A percentile compares a stretch with the other conserved stretches of the same genome.
Conservation (phyloP, 1,140 invertebrate genomes). For the Calycopis cecrops region DNA sequence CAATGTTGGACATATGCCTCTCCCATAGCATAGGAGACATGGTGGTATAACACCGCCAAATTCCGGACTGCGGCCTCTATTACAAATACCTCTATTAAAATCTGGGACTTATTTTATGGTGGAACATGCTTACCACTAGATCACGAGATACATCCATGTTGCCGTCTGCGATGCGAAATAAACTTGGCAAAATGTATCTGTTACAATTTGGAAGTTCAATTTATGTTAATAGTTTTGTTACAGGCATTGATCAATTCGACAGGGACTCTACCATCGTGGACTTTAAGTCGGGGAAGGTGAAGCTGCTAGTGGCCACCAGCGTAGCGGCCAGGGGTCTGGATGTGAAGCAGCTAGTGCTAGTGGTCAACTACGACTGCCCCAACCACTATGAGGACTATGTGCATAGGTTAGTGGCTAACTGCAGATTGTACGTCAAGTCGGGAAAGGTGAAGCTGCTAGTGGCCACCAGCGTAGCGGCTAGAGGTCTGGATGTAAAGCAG, state of each 20-base stretch:
- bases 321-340: slow-evolving; percentile 98
- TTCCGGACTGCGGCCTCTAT: too few relatives aligned
- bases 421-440: too few relatives aligned
- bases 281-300: slow-evolving; percentile 96
- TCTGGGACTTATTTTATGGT: too few relatives aligned
- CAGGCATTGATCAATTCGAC: slow-evolving; percentile 97
- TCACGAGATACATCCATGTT: too few relatives aligned
- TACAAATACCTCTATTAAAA: too few relatives aligned
- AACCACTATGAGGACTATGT: slow-evolving; percentile 99
- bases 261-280: slow-evolving; percentile 98
- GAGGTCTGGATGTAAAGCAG: neutral
- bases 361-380: slow-evolving; percentile 99
- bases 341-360: slow-evolving; percentile 98
- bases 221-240: slow-evolving; percentile 66
- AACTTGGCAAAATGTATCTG: neutral
- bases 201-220: slow-evolving; percentile 31
- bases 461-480: slow-evolving; percentile 79
- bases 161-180: too few relatives aligned
- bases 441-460: slow-evolving; percentile 90
- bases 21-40: neutral
- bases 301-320: slow-evolving; percentile 93
- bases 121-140: too few relatives aligned
- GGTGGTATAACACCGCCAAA: neutral
- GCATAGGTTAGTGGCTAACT: slow-evolving; percentile 77
- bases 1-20: too few relatives aligned